These are phyloP conservation scores for Tangara arthus DNA, from an alignment of 2,797 vertebrate species.

Conservation along the genomic window DNA sequence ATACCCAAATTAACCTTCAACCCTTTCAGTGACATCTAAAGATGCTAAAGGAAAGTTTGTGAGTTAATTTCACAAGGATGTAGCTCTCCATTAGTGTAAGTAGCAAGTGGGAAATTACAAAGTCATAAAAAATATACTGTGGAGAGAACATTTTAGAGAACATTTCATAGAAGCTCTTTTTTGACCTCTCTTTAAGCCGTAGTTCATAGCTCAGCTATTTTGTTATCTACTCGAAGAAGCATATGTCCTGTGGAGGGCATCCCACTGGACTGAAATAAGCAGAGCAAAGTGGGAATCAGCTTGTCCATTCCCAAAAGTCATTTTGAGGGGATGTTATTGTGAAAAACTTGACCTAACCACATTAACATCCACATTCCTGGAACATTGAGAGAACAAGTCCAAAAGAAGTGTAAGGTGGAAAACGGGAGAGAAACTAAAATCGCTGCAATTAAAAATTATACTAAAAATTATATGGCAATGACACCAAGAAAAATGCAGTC, in stretches of 20 bases:
- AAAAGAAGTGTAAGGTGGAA: background rate
- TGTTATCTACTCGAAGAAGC: background rate
- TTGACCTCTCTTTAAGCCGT: background rate
- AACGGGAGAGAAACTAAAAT: background rate
- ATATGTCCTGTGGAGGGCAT: background rate
- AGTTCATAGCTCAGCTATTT: background rate
- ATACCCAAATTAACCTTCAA: conserved; percentile 30
- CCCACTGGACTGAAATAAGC: background rate
- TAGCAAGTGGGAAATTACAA: background rate
- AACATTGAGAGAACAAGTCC: background rate
- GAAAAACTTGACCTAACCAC: background rate
- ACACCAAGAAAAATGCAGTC: background rate
- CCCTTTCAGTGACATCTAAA: background rate
- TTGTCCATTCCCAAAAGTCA: background rate
- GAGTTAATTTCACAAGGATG: background rate
- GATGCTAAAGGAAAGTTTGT: background rate
- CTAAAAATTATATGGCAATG: background rate
- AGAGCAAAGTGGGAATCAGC: background rate
- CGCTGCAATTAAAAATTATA: background rate
- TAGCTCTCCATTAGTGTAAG: background rate
- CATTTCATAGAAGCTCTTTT: background rate
- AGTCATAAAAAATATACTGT: background rate
- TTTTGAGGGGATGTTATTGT: background rate
- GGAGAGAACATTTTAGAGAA: background rate
- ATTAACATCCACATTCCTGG: background rate